Percentiles rank a stretch among this genome's conserved stretches.
Evolutionary conservation across 2,797 vertebrate genomes (phyloP).

Genomic region (Crenichthys baileyi): DNA sequence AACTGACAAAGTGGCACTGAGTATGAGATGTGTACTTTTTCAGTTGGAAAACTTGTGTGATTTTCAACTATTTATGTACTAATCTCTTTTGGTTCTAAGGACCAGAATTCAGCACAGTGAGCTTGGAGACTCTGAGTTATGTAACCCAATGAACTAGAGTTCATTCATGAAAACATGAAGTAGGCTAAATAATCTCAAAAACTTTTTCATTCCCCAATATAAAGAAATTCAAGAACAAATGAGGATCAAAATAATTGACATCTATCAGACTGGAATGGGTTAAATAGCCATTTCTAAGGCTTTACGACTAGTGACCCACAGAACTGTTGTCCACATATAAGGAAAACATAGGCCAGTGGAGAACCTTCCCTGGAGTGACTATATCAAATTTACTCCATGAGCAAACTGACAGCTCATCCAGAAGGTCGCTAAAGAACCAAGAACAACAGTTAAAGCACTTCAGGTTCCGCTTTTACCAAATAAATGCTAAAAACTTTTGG

Average conservation of each 20-base stretch:
- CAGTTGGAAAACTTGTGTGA: not conserved
- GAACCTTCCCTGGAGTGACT: not conserved
- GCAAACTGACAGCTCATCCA: not conserved
- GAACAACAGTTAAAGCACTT: not conserved
- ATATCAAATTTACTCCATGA: not conserved
- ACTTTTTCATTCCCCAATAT: not conserved
- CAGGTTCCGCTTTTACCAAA: not conserved
- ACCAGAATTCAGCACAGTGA: not conserved
- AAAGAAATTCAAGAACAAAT: not conserved
- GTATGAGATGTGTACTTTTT: not conserved
- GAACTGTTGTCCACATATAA: not conserved
- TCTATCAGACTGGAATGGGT: not conserved
- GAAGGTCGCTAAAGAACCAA: too few species aligned
- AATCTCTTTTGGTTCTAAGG: not conserved
- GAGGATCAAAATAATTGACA: not conserved
- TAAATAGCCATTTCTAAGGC: not conserved
- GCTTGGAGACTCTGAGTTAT: not conserved
- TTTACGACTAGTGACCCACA: not conserved
- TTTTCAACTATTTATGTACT: conserved; percentile 2
- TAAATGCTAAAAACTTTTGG: not conserved
- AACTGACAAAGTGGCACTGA: not conserved
- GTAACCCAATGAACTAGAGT: not conserved
- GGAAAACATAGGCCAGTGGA: not conserved
- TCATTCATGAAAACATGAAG: not conserved
- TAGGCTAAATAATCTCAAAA: not conserved